A percentile compares a stretch with the other conserved stretches of the same genome.
Conservation (phyloP, 1,140 invertebrate species). For the Campoletis sonorensis region DNA sequence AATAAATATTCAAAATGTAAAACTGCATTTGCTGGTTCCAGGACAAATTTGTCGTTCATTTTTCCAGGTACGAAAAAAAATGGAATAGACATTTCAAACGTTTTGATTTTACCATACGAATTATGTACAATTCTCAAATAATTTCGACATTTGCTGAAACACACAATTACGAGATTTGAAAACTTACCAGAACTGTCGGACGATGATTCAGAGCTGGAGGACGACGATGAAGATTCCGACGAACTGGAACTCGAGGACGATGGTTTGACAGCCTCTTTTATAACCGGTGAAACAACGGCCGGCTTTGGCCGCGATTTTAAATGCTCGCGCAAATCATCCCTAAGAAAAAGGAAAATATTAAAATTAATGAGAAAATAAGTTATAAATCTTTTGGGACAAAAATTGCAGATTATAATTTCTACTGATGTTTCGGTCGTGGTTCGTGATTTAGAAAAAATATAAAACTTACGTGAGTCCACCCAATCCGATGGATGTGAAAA, state of each 20-base stretch:
- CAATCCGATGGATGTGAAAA: slow-evolving; percentile 98
- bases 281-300: slow-evolving; percentile 46
- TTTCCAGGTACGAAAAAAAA: too few relatives aligned
- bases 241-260: slow-evolving; percentile 48
- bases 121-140: too few relatives aligned
- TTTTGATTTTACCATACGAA: too few relatives aligned
- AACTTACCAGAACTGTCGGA: slow-evolving; percentile 52
- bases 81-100: too few relatives aligned
- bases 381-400: neutral
- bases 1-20: too few relatives aligned
- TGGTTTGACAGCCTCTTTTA: slow-evolving; percentile 47
- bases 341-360: slow-evolving; percentile 61
- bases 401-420: slow-evolving; percentile 12
- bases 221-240: slow-evolving; percentile 48
- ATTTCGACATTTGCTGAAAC: too few relatives aligned
- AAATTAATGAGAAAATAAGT: neutral
- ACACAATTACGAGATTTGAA: too few relatives aligned
- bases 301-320: slow-evolving; percentile 81
- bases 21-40: too few relatives aligned
- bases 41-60: too few relatives aligned
- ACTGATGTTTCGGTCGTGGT: too few relatives aligned
- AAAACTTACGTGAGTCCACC: slow-evolving; percentile 91
- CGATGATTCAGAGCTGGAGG: slow-evolving; percentile 51
- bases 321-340: slow-evolving; percentile 93
- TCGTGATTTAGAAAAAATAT: neutral